A percentile compares a stretch with the other conserved stretches of the same genome.
Evolutionary conservation across 2,888 invertebrate species (phyloP).

Genomic region (Antheraea yamamai): DNA sequence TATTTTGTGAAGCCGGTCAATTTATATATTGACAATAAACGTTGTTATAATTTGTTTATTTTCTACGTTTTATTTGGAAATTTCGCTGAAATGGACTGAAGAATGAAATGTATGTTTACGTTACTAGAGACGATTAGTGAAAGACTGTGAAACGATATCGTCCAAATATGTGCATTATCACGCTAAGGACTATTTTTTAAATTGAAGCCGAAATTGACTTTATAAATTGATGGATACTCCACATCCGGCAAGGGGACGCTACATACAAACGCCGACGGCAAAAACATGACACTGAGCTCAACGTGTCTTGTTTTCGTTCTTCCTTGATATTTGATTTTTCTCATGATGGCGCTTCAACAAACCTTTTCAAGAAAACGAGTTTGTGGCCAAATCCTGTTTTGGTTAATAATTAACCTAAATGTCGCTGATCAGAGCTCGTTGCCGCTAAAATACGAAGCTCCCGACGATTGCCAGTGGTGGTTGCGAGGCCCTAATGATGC

Average conservation of each 20-base stretch:
- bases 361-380: conserved; percentile 60
- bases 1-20: conserved; percentile 26
- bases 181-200: conserved; percentile 64
- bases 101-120: conserved; percentile 50
- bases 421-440: conserved; percentile 76
- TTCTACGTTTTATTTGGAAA: conserved; percentile 25
- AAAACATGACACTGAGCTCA: conserved; percentile 80
- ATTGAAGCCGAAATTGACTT: conserved; percentile 63
- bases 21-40: conserved; percentile 23
- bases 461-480: conserved; percentile 93
- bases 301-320: conserved; percentile 76
- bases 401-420: conserved; percentile 70
- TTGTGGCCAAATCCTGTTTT: conserved; percentile 67
- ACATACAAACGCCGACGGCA: conserved; percentile 76
- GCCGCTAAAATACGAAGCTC: conserved; percentile 87
- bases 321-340: conserved; percentile 76
- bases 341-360: conserved; percentile 70
- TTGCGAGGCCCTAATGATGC: conserved; percentile 82
- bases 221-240: conserved; percentile 79
- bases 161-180: conserved; percentile 55
- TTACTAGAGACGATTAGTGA: conserved; percentile 38
- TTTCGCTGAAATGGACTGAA: conserved; percentile 53
- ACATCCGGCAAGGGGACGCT: conserved; percentile 75
- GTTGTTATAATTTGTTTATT: conserved; percentile 22
- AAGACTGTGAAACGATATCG: conserved; percentile 46